Conservation (phyloP, 2,888 invertebrate genomes). For the Carabus problematicus region DNA sequence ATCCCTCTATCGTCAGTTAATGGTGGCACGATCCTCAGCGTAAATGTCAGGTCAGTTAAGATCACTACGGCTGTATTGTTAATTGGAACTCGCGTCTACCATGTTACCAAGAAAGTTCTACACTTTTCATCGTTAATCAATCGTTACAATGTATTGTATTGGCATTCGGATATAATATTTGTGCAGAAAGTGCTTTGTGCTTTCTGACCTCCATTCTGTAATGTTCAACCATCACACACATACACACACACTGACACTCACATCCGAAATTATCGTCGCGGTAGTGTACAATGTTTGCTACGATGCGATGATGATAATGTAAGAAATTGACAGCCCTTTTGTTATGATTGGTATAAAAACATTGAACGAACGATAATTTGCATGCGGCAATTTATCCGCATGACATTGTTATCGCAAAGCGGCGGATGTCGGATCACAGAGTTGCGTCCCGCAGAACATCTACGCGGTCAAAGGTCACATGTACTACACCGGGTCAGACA, state of each 20-base stretch:
- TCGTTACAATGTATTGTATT: constrained; percentile 18
- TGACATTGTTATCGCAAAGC: constrained; percentile 19
- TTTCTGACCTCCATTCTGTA: constrained; percentile 7
- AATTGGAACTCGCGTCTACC: constrained; percentile 22
- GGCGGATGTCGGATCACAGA: constrained; percentile 23
- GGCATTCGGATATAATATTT: constrained; percentile 8
- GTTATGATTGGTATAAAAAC: neutral
- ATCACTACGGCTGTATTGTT: constrained; percentile 27
- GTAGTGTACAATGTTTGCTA: neutral
- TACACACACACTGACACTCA: neutral
- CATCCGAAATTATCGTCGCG: constrained; percentile 7
- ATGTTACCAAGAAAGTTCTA: no score
- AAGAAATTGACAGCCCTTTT: constrained; percentile 20
- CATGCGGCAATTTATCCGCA: constrained; percentile 17
- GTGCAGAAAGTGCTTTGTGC: no score
- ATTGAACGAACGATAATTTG: constrained; percentile 23
- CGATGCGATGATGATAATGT: constrained; percentile 12
- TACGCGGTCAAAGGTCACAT: constrained; percentile 15
- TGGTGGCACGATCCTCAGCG: constrained; percentile 13
- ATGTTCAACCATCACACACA: no score
- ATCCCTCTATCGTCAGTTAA: constrained; percentile 29
- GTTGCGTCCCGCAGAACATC: constrained; percentile 4
- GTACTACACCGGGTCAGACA: constrained; percentile 18
- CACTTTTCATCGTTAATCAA: no score
- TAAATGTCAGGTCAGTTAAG: constrained; percentile 36